A percentile compares a stretch with the other conserved stretches of the same genome.
Conservation (phyloP, 2,888 invertebrate species). For the Scaptomyza cyrtandrae region DNA sequence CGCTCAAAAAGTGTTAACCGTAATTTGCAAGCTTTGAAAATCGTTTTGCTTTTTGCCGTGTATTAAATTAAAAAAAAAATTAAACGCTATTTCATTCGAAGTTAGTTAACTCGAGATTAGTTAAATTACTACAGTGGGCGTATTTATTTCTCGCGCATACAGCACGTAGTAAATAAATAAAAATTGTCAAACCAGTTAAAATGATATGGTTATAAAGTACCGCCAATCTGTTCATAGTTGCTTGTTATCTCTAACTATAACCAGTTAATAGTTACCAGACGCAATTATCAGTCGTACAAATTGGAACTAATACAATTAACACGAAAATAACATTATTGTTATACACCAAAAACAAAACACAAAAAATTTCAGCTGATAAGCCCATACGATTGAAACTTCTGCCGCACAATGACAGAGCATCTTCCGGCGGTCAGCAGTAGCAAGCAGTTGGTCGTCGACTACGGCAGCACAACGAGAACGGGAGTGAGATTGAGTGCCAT, state of each 20-base stretch:
- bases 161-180: slow-evolving; percentile 2
- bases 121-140: slow-evolving; percentile 33
- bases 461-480: slow-evolving; percentile 72
- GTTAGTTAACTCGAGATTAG: slow-evolving; percentile 26
- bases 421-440: slow-evolving; percentile 60
- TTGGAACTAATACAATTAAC: slow-evolving; percentile 54
- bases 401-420: slow-evolving; percentile 52
- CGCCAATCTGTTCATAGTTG: slow-evolving; percentile 34
- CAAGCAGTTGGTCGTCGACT: slow-evolving; percentile 62
- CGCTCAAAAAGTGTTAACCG: no score
- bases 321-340: slow-evolving; percentile 71
- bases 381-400: slow-evolving; percentile 8
- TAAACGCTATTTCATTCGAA: slow-evolving; percentile 5
- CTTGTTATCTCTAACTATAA: not conserved
- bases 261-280: not conserved
- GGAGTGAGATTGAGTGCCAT: not conserved
- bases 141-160: slow-evolving; percentile 14
- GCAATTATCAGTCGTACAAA: slow-evolving; percentile 53
- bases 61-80: not conserved
- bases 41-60: not conserved
- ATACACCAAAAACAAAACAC: not conserved
- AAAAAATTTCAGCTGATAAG: slow-evolving; percentile 48
- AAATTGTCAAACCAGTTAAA: slow-evolving; percentile 1
- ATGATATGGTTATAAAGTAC: not conserved
- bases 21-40: not conserved